Evolutionary conservation across 2,888 invertebrate genomes (phyloP).

Genomic region (Oligia strigilis): DNA sequence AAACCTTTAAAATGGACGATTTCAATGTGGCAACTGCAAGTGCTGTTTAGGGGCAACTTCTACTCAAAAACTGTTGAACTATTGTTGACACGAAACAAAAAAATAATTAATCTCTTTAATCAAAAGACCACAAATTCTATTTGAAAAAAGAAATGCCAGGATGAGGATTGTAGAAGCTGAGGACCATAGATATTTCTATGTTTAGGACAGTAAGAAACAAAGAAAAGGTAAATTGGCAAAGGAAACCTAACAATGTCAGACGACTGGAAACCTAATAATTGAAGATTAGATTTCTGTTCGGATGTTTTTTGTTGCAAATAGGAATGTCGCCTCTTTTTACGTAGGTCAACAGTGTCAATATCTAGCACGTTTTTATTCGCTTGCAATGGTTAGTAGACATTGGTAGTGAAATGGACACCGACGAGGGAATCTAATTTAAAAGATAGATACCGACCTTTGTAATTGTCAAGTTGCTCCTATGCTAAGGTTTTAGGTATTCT

Average conservation of each 20-base stretch:
- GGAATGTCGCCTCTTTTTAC: neutral
- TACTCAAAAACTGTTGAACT: neutral
- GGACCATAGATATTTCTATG: neutral
- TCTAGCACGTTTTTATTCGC: neutral
- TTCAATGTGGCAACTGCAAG: neutral
- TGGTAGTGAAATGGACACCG: neutral
- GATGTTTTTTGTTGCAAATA: slow-evolving; percentile 24
- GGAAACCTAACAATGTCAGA: slow-evolving; percentile 17
- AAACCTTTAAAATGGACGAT: neutral
- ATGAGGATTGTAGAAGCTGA: neutral
- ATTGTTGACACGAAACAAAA: neutral
- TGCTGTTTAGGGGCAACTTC: neutral
- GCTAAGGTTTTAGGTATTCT: too few species aligned
- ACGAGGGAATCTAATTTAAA: neutral
- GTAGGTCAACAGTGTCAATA: neutral
- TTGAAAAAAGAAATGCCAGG: neutral
- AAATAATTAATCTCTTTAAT: neutral
- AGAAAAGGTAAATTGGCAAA: neutral
- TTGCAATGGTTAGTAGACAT: neutral
- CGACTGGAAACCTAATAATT: slow-evolving; percentile 25
- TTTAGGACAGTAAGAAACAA: neutral
- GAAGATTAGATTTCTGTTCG: slow-evolving; percentile 16
- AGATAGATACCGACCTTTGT: too few species aligned
- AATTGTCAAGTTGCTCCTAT: too few species aligned
- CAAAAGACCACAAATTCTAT: neutral